Conservation (phyloP, 2,888 invertebrate genomes). For the Calameuta idolon region DNA sequence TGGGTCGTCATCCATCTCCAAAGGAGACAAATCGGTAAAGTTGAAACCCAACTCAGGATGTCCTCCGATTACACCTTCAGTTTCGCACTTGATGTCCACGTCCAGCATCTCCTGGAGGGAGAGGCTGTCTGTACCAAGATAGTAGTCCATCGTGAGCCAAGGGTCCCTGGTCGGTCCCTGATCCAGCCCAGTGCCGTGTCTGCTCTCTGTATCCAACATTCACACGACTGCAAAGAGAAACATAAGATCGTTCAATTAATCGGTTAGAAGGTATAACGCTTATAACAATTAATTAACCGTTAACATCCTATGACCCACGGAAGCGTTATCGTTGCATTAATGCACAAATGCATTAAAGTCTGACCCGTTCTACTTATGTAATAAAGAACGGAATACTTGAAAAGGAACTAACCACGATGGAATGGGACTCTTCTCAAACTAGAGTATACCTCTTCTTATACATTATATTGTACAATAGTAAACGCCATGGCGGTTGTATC, state of each 20-base stretch:
- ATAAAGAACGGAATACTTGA: neutral
- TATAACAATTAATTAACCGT: neutral
- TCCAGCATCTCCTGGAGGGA: slow-evolving; percentile 92
- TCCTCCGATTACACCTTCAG: slow-evolving; percentile 82
- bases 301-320: neutral
- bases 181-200: slow-evolving; percentile 63
- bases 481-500: neutral
- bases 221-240: slow-evolving; percentile 55
- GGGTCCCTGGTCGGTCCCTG: slow-evolving; percentile 63
- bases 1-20: slow-evolving; percentile 75
- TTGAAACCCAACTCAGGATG: slow-evolving; percentile 71
- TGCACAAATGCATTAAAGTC: neutral
- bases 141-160: slow-evolving; percentile 70
- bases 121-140: slow-evolving; percentile 69
- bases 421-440: neutral
- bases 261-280: neutral
- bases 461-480: neutral
- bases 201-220: slow-evolving; percentile 66
- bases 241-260: neutral
- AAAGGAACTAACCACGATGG: neutral
- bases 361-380: neutral
- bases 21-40: slow-evolving; percentile 69
- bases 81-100: slow-evolving; percentile 88
- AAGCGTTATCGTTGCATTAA: neutral
- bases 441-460: neutral